Conservation (phyloP, 2,888 invertebrate species). For the Incurvaria masculella region DNA sequence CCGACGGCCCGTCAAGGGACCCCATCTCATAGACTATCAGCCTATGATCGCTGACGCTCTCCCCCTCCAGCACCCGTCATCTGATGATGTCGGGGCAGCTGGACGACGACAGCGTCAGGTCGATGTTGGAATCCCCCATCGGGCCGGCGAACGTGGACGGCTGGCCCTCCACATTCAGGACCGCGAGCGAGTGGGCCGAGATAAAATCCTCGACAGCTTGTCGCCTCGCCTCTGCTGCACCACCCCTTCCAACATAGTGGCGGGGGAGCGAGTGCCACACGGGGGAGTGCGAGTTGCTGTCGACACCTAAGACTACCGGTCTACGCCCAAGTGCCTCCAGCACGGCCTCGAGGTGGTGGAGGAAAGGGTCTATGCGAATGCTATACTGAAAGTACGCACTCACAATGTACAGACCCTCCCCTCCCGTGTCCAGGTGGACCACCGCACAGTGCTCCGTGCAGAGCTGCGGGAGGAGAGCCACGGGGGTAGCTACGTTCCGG, state of each 20-base stretch:
- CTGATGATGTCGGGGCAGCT: not conserved
- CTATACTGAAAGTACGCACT: not conserved
- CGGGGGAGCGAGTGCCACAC: not conserved
- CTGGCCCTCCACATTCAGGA: not conserved
- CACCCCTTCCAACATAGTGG: slow-evolving; percentile 2
- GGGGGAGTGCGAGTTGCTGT: slow-evolving; percentile 7
- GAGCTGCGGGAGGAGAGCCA: not conserved
- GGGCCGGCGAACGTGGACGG: not conserved
- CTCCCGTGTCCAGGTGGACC: not conserved
- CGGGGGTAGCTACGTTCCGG: not conserved
- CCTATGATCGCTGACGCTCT: not conserved
- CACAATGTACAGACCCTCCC: not conserved
- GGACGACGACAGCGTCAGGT: slow-evolving; percentile 1
- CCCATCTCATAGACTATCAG: not conserved
- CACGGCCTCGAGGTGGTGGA: not conserved
- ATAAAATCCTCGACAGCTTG: slow-evolving; percentile 3
- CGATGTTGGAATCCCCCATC: slow-evolving; percentile 2
- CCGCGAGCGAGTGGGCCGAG: too few species aligned
- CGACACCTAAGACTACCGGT: slow-evolving; percentile 1
- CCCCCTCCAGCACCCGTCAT: not conserved
- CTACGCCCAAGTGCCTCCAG: not conserved
- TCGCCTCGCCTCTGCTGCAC: not conserved
- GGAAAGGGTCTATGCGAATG: not conserved
- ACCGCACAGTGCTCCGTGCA: not conserved
- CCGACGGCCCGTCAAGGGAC: not conserved